Base-by-base conservation (phyloP, 2,888 invertebrate genomes). In the Cephus rjabovi region DNA sequence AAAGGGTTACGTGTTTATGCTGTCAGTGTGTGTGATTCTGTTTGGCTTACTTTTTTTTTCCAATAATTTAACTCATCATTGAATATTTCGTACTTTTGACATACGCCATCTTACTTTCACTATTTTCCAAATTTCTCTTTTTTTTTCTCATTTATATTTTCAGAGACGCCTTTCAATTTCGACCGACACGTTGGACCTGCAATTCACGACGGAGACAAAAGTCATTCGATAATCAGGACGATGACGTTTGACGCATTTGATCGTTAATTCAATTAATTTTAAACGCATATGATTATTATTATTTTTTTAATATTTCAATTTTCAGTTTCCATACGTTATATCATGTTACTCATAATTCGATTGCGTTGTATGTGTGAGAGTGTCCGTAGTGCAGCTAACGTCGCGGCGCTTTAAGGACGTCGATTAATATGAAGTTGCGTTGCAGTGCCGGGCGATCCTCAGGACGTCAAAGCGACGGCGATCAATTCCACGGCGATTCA, bases 381-480 rank as follows among this genome's bases (percentile, higher is more conserved):
- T 91, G 91, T 87, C 76, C 81, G 81, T 81, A 83, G 83, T 82
- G 82, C 81, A 33, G 33, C 4, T 71, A 71, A 71, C 80, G 79
- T 79, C 76, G 73, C 71, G 79, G 77, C 75, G 69, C 76, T 76
- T 69, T 77, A 78, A 77, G 74, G 76, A 83, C 84, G 85, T 30
- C 68, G 76, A 83, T 85, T 89, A 88, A 90, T 82, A 83, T 81
- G 79, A 79, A 75, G 79, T 89, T 87, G 88, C 87, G 92, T 93
- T 93, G 93, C 95, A 99, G 99, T 99, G 94, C 99, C 99, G 87
- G 98, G 98, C 84, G 97, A 98, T 93, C 99, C 99, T 75, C 96
- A 97, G 92, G 97, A 97, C 89, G 98, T 99, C 82, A 96, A 96
- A 92, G 96, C 96, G 73, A 95, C 94, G 81, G 95, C 97, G 34